Conservation (phyloP, 2,888 invertebrate species). For the Mimas tiliae region DNA sequence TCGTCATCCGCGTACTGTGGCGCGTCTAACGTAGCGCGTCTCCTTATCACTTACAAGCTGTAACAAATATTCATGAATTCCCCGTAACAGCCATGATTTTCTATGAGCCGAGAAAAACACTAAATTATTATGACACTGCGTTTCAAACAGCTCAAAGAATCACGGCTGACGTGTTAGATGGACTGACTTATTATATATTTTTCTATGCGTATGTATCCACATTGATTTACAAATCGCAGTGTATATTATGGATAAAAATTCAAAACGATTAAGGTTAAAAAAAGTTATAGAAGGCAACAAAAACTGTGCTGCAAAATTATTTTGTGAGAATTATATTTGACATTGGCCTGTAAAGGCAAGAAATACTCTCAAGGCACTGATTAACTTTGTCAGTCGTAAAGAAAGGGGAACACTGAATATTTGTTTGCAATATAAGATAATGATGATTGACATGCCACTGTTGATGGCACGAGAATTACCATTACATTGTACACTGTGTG, state of each 20-base stretch:
- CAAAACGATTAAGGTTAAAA: neutral
- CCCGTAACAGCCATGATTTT: constrained; percentile 71
- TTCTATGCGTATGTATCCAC: neutral
- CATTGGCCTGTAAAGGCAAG: neutral
- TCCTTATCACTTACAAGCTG: constrained; percentile 80
- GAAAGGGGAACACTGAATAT: constrained; percentile 81
- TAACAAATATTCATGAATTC: constrained; percentile 84
- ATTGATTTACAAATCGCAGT: constrained; percentile 1
- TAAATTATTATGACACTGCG: constrained; percentile 11
- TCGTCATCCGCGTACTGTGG: constrained; percentile 57
- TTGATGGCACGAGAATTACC: constrained; percentile 50
- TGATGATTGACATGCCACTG: constrained; percentile 73
- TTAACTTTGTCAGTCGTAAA: constrained; percentile 56
- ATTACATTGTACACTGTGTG: constrained; percentile 42
- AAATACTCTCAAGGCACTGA: neutral
- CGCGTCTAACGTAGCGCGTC: constrained; percentile 65
- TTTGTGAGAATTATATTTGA: too few relatives aligned
- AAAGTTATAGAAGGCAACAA: neutral
- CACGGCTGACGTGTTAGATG: constrained; percentile 30
- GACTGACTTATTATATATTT: constrained; percentile 47
- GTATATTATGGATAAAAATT: neutral
- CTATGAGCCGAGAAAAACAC: constrained; percentile 50
- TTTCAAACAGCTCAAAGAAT: constrained; percentile 45
- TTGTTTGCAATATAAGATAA: constrained; percentile 67
- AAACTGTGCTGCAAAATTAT: neutral